These are phyloP conservation scores for Eupleurogrammus muticus DNA, from an alignment of 2,797 vertebrate species.

Conservation along the genomic window DNA sequence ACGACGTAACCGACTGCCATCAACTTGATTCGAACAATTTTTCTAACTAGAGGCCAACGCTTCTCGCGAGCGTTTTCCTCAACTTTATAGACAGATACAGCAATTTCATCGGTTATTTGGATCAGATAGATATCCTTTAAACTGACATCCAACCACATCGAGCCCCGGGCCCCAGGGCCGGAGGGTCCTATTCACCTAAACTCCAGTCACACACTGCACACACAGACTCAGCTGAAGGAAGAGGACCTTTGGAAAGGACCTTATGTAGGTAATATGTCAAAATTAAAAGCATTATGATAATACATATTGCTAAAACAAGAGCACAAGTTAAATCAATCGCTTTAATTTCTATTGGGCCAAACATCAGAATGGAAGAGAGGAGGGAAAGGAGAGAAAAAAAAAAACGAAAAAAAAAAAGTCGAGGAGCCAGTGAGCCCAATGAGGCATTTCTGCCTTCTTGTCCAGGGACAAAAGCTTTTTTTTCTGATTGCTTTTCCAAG, in stretches of 20 bases:
- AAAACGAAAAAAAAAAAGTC: constrained; percentile 8
- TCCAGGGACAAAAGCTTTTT: constrained; percentile 74
- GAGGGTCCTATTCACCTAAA: constrained; percentile 75
- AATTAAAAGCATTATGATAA: constrained; percentile 80
- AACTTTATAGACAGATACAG: constrained; percentile 84
- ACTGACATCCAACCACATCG: constrained; percentile 78
- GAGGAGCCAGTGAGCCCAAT: constrained; percentile 47
- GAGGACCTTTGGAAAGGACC: constrained; percentile 75
- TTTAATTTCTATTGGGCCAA: constrained; percentile 80
- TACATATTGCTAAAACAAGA: constrained; percentile 78
- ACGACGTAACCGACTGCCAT: constrained; percentile 88
- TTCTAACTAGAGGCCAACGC: constrained; percentile 76
- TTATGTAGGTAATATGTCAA: constrained; percentile 74
- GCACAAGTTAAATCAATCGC: constrained; percentile 76
- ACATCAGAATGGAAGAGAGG: constrained; percentile 47
- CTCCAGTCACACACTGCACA: constrained; percentile 79
- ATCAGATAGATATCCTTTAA: constrained; percentile 80
- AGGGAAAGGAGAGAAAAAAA: constrained; percentile 8
- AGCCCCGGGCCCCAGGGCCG: constrained; percentile 65
- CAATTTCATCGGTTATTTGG: constrained; percentile 85
- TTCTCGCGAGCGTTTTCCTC: constrained; percentile 71
- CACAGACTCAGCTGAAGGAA: constrained; percentile 77
- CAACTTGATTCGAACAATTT: constrained; percentile 81
- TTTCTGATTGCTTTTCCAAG: constrained; percentile 78
- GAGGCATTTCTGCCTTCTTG: constrained; percentile 71